Percentiles rank a stretch among this genome's conserved stretches.
phyloP scores from a whole-genome alignment of 2,888 invertebrate species.

The Nemotelus nigrinus region DNA sequence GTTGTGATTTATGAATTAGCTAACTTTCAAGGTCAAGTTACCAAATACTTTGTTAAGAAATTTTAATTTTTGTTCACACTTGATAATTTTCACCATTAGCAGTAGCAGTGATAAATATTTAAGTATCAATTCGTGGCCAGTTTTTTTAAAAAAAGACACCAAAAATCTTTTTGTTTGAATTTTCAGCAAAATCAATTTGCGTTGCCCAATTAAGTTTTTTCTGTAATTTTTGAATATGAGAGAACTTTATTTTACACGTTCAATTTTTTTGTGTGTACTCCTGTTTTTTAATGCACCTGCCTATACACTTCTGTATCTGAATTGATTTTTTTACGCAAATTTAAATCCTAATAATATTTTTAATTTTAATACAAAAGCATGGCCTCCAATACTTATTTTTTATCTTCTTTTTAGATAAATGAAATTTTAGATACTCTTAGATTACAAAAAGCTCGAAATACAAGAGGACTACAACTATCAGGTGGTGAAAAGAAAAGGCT shows the following conservation, averaged over 20 bases:
- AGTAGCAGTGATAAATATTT: too few species aligned
- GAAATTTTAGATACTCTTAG: slow-evolving; percentile 87
- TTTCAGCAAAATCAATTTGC: not conserved
- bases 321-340: too few species aligned
- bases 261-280: not conserved
- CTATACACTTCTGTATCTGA: not conserved
- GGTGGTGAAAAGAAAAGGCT: slow-evolving; percentile 93
- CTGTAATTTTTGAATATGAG: not conserved
- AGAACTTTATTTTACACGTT: not conserved
- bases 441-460: slow-evolving; percentile 77
- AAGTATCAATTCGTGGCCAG: too few species aligned
- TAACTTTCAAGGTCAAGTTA: too few species aligned
- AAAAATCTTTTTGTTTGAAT: not conserved
- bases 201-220: not conserved
- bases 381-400: not conserved
- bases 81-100: too few species aligned
- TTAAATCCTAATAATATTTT: too few species aligned
- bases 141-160: too few species aligned
- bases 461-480: slow-evolving; percentile 78
- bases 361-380: not conserved
- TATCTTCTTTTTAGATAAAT: slow-evolving; percentile 72
- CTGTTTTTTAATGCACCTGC: not conserved
- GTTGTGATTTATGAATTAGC: too few species aligned
- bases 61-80: too few species aligned
- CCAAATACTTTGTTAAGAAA: too few species aligned